Conservation (phyloP, 2,113 vertebrate species). For the Notarius lentiginosus region DNA sequence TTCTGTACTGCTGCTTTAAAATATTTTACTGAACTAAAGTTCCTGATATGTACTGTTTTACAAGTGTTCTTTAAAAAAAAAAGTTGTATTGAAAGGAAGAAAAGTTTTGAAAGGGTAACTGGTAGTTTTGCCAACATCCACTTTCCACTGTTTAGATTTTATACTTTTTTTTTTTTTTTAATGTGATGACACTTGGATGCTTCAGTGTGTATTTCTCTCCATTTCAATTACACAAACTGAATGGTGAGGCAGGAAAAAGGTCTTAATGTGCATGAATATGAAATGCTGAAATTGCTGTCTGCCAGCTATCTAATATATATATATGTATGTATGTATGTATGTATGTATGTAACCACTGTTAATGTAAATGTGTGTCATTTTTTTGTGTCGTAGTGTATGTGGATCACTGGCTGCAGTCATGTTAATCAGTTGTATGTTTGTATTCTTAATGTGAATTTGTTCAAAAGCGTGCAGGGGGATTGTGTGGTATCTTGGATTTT, state of each 20-base stretch:
- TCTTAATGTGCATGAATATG: not conserved
- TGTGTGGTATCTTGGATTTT: conserved; percentile 24
- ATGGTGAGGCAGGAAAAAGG: not conserved
- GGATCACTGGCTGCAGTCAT: not conserved
- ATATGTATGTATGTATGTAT: too few species aligned
- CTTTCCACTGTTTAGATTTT: conserved; percentile 24
- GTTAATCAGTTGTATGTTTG: not conserved
- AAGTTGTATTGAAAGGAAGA: not conserved
- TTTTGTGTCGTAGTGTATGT: not conserved
- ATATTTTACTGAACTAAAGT: conserved; percentile 5
- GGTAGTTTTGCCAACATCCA: not conserved
- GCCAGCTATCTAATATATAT: conserved; percentile 7
- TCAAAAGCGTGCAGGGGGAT: not conserved
- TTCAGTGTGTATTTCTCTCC: conserved; percentile 32
- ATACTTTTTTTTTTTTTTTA: conserved; percentile 24
- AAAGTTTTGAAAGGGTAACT: not conserved
- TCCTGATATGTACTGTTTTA: not conserved
- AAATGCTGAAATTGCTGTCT: conserved; percentile 8
- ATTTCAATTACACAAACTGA: not conserved
- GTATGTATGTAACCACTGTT: not conserved
- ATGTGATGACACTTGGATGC: conserved; percentile 5
- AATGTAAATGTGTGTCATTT: conserved; percentile 17
- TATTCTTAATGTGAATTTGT: conserved; percentile 17
- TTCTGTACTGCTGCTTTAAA: not conserved
- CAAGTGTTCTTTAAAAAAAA: conserved; percentile 13